These are phyloP conservation scores for Malachius bipustulatus DNA, from an alignment of 2,888 invertebrate genomes.

Conservation along the genomic window DNA sequence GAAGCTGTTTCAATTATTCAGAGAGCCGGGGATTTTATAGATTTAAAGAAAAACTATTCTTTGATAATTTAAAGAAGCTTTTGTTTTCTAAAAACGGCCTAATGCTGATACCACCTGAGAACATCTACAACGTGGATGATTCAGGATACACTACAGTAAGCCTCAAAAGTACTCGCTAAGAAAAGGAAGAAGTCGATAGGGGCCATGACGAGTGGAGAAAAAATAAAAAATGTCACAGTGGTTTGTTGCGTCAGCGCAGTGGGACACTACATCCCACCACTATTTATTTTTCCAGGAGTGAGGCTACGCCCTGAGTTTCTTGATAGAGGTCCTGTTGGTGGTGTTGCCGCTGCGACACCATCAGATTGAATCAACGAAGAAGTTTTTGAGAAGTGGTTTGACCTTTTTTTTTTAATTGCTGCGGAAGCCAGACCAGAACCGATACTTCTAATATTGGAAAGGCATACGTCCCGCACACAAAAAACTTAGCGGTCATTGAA, in stretches of 20 bases:
- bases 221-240: slow-evolving; percentile 7
- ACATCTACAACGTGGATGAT: slow-evolving; percentile 11
- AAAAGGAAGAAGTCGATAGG: slow-evolving; percentile 10
- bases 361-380: slow-evolving; percentile 11
- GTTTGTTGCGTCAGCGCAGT: slow-evolving; percentile 8
- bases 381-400: slow-evolving; percentile 8
- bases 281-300: slow-evolving; percentile 7
- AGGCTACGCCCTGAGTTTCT: slow-evolving; percentile 6
- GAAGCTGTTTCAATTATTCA: slow-evolving; percentile 5
- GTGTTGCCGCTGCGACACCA: slow-evolving; percentile 7
- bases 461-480: slow-evolving; percentile 8
- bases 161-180: slow-evolving; percentile 9
- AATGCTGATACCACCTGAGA: slow-evolving; percentile 7
- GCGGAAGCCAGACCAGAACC: slow-evolving; percentile 6
- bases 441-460: slow-evolving; percentile 4
- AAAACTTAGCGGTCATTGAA: slow-evolving; percentile 4
- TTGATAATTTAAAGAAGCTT: neutral
- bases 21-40: slow-evolving; percentile 9
- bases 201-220: slow-evolving; percentile 8
- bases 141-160: slow-evolving; percentile 6
- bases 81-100: slow-evolving; percentile 4
- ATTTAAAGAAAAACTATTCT: slow-evolving; percentile 5
- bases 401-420: slow-evolving; percentile 9
- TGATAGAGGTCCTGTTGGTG: slow-evolving; percentile 9
- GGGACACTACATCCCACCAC: slow-evolving; percentile 3